Evolutionary conservation across 2,797 vertebrate genomes (phyloP), one percentile per base, ranked within the genome.

Genomic region (Gila robusta): DNA sequence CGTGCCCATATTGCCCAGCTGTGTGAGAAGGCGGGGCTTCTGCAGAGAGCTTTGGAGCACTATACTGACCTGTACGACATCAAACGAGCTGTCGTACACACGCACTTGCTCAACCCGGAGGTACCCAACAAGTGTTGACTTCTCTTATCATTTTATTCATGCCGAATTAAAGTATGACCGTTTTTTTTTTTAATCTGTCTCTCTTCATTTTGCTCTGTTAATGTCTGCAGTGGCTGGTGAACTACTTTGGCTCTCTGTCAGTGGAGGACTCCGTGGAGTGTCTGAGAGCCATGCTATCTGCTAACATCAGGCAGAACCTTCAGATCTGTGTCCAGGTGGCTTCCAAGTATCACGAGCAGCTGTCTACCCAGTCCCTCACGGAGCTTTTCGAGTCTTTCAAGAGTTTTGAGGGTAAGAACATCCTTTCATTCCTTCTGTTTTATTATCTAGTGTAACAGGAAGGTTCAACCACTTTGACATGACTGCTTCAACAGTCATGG

Each of bases 361-460:
- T 99, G 73, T 95, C 95, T 64, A 99, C 98, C 5, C 97, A 98
- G 93, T 94, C 97, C 9, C 96, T 99, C 76, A 99, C 98, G 19
- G 98, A 99, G 91, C 97, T 99, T 23, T 99, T 99, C 87, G 98
- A 99, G 92, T 99, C 98, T 32, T 99, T 99, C 93, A 99, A 99
- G 93, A 99, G 98, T 91, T 99, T 99, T 91, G 98, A 99, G 94
- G 98, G 98, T 99, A 91, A 93, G 91, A 59, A 26, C 23, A 32
- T 66, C 64, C 28, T 17, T 26, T 47, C 14, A 39, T 70, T 44
- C 11, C 11, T n/a, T 2, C 32, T 26, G 7, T 66, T 64, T 83
- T 76, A 76, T 64, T 47, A 47, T 62, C 35, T 47, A 6, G 6
- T 28, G 56, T 35, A 37, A 35, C 37, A 32, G 54, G 37, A 74